These are phyloP conservation scores for Ophion ellenae DNA, from an alignment of 2,888 invertebrate genomes.

Conservation along the genomic window DNA sequence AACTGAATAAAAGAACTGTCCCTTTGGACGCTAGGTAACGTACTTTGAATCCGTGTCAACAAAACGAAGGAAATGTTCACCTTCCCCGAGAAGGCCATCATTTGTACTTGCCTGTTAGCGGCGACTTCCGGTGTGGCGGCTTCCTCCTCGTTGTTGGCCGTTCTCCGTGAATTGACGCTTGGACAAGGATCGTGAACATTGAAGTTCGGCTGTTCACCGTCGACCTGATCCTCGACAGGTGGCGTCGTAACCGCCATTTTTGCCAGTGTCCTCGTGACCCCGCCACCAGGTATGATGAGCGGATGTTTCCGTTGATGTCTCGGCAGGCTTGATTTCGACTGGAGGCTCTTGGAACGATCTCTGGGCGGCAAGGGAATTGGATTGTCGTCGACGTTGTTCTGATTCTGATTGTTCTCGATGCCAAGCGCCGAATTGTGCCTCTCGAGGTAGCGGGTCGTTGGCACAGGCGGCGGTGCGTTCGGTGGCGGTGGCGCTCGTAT, in stretches of 20 bases:
- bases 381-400: slow-evolving; percentile 84
- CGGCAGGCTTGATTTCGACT: slow-evolving; percentile 87
- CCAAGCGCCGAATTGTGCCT: slow-evolving; percentile 77
- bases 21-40: background rate
- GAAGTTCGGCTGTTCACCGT: slow-evolving; percentile 72
- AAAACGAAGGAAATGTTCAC: background rate
- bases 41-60: too few relatives aligned
- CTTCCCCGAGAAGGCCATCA: too few relatives aligned
- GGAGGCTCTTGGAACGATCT: slow-evolving; percentile 88
- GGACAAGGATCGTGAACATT: slow-evolving; percentile 60
- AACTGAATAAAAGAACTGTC: background rate
- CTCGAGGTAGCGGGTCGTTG: slow-evolving; percentile 73
- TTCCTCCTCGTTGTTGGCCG: slow-evolving; percentile 68
- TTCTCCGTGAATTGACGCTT: slow-evolving; percentile 55
- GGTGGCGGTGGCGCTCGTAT: slow-evolving; percentile 77
- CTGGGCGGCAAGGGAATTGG: slow-evolving; percentile 92
- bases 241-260: slow-evolving; percentile 85
- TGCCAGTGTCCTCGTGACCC: slow-evolving; percentile 87
- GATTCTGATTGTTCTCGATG: slow-evolving; percentile 76
- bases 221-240: slow-evolving; percentile 80
- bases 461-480: slow-evolving; percentile 71
- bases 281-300: slow-evolving; percentile 89
- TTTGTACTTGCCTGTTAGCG: slow-evolving; percentile 74
- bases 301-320: slow-evolving; percentile 93
- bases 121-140: slow-evolving; percentile 70